Conservation (phyloP, 1,140 invertebrate genomes). For the Zaprionus lachaisei region DNA sequence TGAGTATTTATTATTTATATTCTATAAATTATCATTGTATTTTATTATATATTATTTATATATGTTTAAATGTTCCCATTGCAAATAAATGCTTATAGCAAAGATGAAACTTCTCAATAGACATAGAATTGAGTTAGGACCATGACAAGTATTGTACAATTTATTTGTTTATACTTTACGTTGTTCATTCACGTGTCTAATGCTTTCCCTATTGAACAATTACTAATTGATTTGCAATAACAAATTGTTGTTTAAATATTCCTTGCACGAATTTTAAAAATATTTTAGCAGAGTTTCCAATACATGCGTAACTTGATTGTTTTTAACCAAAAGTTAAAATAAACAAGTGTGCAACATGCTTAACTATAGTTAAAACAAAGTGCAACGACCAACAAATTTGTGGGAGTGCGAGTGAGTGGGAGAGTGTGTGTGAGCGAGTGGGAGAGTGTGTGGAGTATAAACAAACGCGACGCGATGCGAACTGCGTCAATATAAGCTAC, state of each 20-base stretch:
- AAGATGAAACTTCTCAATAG: background rate
- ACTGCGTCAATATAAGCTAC: constrained; percentile 38
- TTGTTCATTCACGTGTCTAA: background rate
- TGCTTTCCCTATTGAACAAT: background rate
- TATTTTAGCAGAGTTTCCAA: background rate
- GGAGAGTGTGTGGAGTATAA: constrained; percentile 40
- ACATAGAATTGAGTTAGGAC: background rate
- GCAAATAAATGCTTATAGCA: no score
- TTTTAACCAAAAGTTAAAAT: constrained; percentile 1
- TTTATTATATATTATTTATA: no score
- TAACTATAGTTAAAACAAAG: constrained; percentile 18
- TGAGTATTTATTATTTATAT: no score
- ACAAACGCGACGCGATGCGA: constrained; percentile 41
- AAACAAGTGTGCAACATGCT: background rate
- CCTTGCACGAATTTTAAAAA: background rate
- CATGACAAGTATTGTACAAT: background rate
- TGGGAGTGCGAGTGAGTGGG: constrained; percentile 4
- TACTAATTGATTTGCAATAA: background rate
- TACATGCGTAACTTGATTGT: background rate
- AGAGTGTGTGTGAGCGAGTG: constrained; percentile 15
- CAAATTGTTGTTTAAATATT: background rate
- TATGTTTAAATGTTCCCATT: no score
- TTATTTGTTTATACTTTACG: background rate
- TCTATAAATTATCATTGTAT: no score
- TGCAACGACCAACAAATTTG: constrained; percentile 38